These are phyloP conservation scores for Cabera pusaria DNA, from an alignment of 2,888 invertebrate genomes.

Conservation along the genomic window DNA sequence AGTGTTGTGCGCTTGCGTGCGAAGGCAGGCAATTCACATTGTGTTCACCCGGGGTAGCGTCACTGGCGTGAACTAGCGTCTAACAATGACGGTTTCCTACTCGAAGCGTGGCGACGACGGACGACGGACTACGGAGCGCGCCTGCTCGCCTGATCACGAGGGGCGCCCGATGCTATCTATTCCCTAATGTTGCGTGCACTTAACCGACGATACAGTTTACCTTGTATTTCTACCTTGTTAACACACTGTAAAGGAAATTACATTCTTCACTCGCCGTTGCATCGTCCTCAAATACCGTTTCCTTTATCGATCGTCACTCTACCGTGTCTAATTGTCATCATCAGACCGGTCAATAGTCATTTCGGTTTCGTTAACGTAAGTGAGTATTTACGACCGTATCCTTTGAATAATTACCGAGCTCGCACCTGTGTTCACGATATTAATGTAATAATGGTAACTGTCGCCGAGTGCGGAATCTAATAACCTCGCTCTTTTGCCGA, in stretches of 20 bases:
- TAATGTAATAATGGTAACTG: slow-evolving; percentile 16
- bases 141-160: slow-evolving; percentile 38
- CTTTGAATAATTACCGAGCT: slow-evolving; percentile 22
- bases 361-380: slow-evolving; percentile 33
- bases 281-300: slow-evolving; percentile 64
- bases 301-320: slow-evolving; percentile 73
- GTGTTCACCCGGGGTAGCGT: slow-evolving; percentile 34
- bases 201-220: slow-evolving; percentile 70
- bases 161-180: slow-evolving; percentile 75
- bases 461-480: slow-evolving; percentile 22
- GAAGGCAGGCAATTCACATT: slow-evolving; percentile 33
- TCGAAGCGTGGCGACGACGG: slow-evolving; percentile 46
- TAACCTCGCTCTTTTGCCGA: slow-evolving; percentile 24
- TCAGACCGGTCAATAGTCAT: slow-evolving; percentile 61
- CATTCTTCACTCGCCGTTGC: slow-evolving; percentile 72
- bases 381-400: slow-evolving; percentile 29
- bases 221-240: slow-evolving; percentile 73
- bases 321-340: slow-evolving; percentile 70
- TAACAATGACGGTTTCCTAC: slow-evolving; percentile 43
- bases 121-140: no score
- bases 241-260: slow-evolving; percentile 82
- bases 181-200: slow-evolving; percentile 77
- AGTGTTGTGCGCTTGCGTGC: slow-evolving; percentile 35
- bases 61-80: no score
- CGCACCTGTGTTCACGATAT: slow-evolving; percentile 32